These are phyloP conservation scores for Gallinago paraguaiae DNA, from an alignment of 2,113 vertebrate genomes.

Conservation along the genomic window DNA sequence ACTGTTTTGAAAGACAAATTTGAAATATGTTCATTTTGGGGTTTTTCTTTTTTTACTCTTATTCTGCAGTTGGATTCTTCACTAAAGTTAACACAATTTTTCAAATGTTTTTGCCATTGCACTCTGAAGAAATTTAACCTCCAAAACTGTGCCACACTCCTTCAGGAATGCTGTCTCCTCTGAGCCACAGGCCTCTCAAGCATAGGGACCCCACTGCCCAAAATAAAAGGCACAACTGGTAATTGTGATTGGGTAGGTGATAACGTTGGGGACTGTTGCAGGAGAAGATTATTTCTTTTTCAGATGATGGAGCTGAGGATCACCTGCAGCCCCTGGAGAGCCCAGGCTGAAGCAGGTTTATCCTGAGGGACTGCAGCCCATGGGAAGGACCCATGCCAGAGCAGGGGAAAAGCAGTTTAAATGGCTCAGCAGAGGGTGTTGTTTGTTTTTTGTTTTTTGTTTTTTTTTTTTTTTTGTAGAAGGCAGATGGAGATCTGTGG, in stretches of 20 bases:
- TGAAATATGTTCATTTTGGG: neutral
- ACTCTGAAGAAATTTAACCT: neutral
- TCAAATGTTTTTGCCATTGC: neutral
- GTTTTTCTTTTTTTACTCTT: neutral
- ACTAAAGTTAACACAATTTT: neutral
- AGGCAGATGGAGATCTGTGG: neutral
- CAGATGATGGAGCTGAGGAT: neutral
- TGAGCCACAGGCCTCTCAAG: neutral
- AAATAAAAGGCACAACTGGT: neutral
- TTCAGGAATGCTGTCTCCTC: neutral
- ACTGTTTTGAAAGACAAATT: neutral
- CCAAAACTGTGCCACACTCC: neutral
- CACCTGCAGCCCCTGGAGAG: neutral
- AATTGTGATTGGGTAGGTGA: neutral
- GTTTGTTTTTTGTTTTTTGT: too few relatives aligned
- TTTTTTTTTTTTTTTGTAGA: neutral
- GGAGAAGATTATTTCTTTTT: too few relatives aligned
- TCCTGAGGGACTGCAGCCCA: neutral
- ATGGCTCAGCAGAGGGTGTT: neutral
- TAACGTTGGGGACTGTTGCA: neutral
- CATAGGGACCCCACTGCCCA: neutral
- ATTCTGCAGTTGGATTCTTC: neutral
- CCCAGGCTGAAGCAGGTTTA: neutral
- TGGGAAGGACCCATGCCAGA: accelerated
- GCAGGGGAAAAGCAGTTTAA: neutral